A percentile compares a stretch with the other conserved stretches of the same genome.
These are phyloP conservation scores for Hippocampus guttulatus DNA, from an alignment of 2,113 vertebrate species.

Conservation along the genomic window DNA sequence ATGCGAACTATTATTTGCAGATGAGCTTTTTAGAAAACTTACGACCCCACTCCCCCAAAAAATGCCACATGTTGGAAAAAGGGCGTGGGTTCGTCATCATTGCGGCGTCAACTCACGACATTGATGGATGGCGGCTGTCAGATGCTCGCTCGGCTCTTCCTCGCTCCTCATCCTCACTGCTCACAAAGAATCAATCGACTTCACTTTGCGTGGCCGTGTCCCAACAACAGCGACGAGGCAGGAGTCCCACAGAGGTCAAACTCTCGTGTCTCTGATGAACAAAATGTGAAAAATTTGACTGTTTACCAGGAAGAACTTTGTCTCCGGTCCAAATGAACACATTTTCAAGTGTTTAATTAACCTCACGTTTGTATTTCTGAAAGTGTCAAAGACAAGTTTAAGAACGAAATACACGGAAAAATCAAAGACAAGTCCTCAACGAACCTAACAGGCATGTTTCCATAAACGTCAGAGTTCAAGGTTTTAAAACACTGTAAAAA, in stretches of 20 bases:
- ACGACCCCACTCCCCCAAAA: too few relatives aligned
- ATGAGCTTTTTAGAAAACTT: background rate
- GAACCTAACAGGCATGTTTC: too few relatives aligned
- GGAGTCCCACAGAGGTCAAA: conserved; percentile 7
- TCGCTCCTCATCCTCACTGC: conserved; percentile 33
- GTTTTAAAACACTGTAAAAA: background rate
- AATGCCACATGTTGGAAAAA: background rate
- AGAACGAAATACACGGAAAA: too few relatives aligned
- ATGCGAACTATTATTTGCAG: background rate
- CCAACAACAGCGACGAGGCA: conserved; percentile 31
- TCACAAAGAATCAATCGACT: conserved; percentile 50
- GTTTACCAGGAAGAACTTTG: background rate
- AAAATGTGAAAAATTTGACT: background rate
- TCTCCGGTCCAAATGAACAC: background rate
- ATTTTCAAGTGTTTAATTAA: background rate
- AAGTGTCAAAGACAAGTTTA: too few relatives aligned
- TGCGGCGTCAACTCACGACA: conserved; percentile 24
- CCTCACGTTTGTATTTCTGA: too few relatives aligned
- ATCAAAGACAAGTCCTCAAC: too few relatives aligned
- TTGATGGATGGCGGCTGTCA: conserved; percentile 48
- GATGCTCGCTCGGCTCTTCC: conserved; percentile 21
- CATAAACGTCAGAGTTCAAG: too few relatives aligned
- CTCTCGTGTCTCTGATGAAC: conserved; percentile 2
- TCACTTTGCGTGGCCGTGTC: conserved; percentile 35
- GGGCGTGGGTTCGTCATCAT: background rate